Conservation (phyloP, 1,140 invertebrate genomes). For the Ridgeia piscesae region DNA sequence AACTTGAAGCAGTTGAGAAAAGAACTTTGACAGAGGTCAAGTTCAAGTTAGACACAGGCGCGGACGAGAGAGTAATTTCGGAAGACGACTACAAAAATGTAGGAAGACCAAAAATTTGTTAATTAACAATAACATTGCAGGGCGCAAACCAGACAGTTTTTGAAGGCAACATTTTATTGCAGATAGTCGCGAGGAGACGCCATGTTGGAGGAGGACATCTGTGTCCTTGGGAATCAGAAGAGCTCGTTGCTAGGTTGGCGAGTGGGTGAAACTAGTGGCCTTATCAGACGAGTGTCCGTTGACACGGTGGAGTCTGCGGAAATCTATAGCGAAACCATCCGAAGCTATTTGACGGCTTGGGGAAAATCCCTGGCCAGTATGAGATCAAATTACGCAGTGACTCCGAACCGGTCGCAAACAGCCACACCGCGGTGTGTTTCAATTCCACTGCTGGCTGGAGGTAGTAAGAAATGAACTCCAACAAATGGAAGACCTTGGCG, state of each 20-base stretch:
- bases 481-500: too few relatives aligned
- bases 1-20: not conserved
- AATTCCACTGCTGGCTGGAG: too few relatives aligned
- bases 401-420: not conserved
- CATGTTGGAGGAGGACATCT: not conserved
- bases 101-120: conserved; percentile 6
- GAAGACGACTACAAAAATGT: not conserved
- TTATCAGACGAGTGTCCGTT: not conserved
- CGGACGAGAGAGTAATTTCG: conserved; percentile 6
- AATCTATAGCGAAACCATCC: not conserved
- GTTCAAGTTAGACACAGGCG: not conserved
- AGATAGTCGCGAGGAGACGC: not conserved
- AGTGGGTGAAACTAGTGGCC: not conserved
- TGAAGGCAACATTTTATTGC: not conserved
- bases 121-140: not conserved
- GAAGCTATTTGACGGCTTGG: conserved; percentile 12
- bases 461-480: too few relatives aligned
- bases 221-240: not conserved
- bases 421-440: too few relatives aligned
- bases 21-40: not conserved
- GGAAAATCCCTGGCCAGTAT: not conserved
- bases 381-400: not conserved
- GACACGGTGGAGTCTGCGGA: not conserved
- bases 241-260: not conserved
- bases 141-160: not conserved